Evolutionary conservation across 1,140 invertebrate species (phyloP), one percentile per base, ranked within the genome.

Genomic region (Batillaria attramentaria): DNA sequence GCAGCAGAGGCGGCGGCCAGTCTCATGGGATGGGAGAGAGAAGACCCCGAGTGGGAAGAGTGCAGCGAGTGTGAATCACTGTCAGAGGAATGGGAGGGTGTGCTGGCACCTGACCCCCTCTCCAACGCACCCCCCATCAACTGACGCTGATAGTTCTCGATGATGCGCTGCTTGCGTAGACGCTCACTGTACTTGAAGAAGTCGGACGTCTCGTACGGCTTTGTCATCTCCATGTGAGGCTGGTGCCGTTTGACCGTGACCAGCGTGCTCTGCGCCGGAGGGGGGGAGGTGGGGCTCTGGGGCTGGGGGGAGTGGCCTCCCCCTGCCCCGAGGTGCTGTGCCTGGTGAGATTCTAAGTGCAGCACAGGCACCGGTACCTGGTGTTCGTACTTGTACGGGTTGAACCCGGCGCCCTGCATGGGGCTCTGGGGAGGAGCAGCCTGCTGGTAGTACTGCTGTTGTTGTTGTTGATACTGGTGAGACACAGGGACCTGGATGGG

Each of bases 161-260:
- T 83, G 73, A 84, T 83, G 57, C 90, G 87, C 92, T 92, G 88
- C 41, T 95, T 95, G 33, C 96, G 93, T 89, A 95, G 97, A 87
- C 97, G 97, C 39, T 96, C 97, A 69, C 97, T 98, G 89, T 99
- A 99, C 91, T 98, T 98, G 91, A 98, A 99, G 91, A 98, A 98
- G 90, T 99, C 97, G 0, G 96, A 95, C 95, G 98, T 97, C 92
- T 98, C 97, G 91, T 97, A 99, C 20, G 97, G 97, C 90, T 99
- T 98, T 0, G 96, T 96, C 43, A 97, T 95, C 92, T 98, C 97
- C 84, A 96, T 94, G 87, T 97, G 98, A 41, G 85, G 87, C 65
- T 84, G 77, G 35, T 85, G 75, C 69, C 84, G 85, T 3, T 81
- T 87, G 42, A 87, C 84, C 20, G 87, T 88, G 20, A 87, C 84